phyloP scores from a whole-genome alignment of 2,797 vertebrate genomes.

The Phalanger gymnotis region DNA sequence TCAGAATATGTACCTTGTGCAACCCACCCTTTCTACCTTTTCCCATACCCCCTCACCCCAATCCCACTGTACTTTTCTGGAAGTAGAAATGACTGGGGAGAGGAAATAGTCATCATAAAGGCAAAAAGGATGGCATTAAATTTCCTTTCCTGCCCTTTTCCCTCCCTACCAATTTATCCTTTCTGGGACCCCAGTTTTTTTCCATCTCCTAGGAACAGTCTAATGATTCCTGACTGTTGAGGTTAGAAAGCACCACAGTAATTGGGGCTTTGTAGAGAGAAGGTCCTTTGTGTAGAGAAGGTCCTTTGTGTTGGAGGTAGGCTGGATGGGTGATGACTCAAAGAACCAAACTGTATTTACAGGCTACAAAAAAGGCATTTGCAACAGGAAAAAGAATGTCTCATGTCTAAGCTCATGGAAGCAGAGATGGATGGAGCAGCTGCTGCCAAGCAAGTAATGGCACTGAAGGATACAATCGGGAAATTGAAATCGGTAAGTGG shows the following conservation, averaged over 20 bases:
- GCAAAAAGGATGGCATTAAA: neutral
- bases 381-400: conserved; percentile 87
- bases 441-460: conserved; percentile 90
- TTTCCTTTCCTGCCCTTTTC: neutral
- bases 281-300: conserved; percentile 35
- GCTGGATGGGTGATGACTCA: conserved; percentile 49
- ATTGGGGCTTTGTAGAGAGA: conserved; percentile 64
- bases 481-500: conserved; percentile 86
- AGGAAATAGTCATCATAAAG: neutral
- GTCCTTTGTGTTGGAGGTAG: conserved; percentile 30
- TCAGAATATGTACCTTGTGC: neutral
- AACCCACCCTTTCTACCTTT: neutral
- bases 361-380: conserved; percentile 86
- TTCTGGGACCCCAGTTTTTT: neutral
- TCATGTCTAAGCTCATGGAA: conserved; percentile 91
- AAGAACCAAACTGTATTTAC: conserved; percentile 61
- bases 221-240: conserved; percentile 18
- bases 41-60: neutral
- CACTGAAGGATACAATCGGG: conserved; percentile 88
- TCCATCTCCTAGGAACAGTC: conserved; percentile 1
- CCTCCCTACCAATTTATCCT: neutral
- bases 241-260: neutral
- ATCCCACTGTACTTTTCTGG: neutral
- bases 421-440: conserved; percentile 91
- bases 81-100: neutral